These are phyloP conservation scores for Anthrax anthrax DNA, from an alignment of 2,888 invertebrate species.

Conservation along the genomic window DNA sequence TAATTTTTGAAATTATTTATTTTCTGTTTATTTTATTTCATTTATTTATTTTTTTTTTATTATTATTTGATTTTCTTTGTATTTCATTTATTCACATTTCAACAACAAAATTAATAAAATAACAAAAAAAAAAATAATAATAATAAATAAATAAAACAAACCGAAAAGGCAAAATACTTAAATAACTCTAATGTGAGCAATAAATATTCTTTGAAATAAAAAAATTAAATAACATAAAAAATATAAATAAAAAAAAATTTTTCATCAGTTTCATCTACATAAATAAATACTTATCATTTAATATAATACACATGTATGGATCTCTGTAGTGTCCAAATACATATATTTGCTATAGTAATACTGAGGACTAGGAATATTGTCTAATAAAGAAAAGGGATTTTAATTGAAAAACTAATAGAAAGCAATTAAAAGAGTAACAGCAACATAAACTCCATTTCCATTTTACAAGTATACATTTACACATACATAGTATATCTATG, in stretches of 20 bases:
- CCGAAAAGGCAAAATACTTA: neutral
- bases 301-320: too few species aligned
- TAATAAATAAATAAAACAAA: neutral
- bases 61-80: too few species aligned
- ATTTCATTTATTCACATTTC: too few species aligned
- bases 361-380: neutral
- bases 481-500: too few species aligned
- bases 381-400: slow-evolving; percentile 3
- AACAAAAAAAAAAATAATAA: too few species aligned
- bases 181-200: neutral
- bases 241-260: neutral
- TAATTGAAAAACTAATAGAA: slow-evolving; percentile 14
- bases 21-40: too few species aligned
- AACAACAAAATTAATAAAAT: neutral
- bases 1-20: too few species aligned
- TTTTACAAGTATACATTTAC: too few species aligned
- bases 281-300: neutral
- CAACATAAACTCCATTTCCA: neutral
- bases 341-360: neutral
- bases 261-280: neutral
- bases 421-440: slow-evolving; percentile 12
- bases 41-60: too few species aligned
- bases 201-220: neutral
- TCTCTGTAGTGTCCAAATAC: neutral
- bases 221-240: too few species aligned